These are phyloP conservation scores for Macrophya alboannulata DNA, from an alignment of 2,888 invertebrate species.

Conservation along the genomic window DNA sequence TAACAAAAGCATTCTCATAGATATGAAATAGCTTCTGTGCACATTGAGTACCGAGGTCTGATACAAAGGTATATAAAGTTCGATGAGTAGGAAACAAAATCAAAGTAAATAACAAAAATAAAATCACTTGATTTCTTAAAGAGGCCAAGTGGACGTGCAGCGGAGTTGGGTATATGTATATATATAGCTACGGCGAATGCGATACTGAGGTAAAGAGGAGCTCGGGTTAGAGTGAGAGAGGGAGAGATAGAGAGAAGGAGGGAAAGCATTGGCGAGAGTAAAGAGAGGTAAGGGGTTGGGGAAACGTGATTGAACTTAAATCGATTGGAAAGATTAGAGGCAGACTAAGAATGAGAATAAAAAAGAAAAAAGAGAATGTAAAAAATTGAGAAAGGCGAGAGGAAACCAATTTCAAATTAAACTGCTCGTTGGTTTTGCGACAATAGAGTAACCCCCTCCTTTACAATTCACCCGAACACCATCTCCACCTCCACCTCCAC, in stretches of 20 bases:
- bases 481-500: background rate
- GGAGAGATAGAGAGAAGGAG: conserved; percentile 32
- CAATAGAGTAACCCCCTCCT: conserved; percentile 43
- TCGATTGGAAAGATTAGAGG: conserved; percentile 72
- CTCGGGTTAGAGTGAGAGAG: background rate
- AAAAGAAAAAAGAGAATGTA: conserved; percentile 52
- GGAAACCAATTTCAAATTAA: conserved; percentile 69
- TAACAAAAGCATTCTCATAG: background rate
- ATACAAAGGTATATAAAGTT: background rate
- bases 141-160: background rate
- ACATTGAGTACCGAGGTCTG: background rate
- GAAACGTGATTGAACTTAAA: conserved; percentile 67
- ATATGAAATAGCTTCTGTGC: background rate
- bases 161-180: conserved; percentile 10
- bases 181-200: conserved; percentile 6
- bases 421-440: conserved; percentile 64
- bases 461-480: conserved; percentile 14
- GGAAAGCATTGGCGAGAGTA: conserved; percentile 7
- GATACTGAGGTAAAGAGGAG: conserved; percentile 31
- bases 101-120: conserved; percentile 26
- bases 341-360: conserved; percentile 64
- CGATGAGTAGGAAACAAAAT: conserved; percentile 10
- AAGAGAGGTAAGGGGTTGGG: conserved; percentile 32
- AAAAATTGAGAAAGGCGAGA: conserved; percentile 55
- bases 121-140: conserved; percentile 35